Percentiles rank a stretch among this genome's conserved stretches.
phyloP scores from a whole-genome alignment of 1,140 invertebrate genomes.

The Zelostemma sp. region DNA sequence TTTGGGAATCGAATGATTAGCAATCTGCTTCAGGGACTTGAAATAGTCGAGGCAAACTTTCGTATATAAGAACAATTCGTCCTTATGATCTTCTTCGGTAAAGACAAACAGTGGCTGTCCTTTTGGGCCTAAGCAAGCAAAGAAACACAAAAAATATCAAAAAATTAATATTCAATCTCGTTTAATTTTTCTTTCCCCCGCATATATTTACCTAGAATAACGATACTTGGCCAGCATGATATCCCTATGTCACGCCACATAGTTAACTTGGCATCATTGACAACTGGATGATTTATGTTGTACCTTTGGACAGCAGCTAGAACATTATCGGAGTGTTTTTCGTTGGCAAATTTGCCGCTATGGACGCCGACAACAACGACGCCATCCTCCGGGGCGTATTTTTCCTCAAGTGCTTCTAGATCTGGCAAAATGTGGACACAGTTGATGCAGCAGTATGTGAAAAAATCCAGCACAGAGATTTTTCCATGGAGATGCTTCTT shows the following conservation, averaged over 20 bases:
- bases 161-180: no score
- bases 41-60: constrained; percentile 77
- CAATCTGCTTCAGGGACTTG: constrained; percentile 67
- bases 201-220: constrained; percentile 85
- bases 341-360: constrained; percentile 95
- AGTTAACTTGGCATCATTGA: constrained; percentile 82
- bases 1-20: constrained; percentile 68
- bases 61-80: constrained; percentile 78
- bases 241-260: constrained; percentile 85
- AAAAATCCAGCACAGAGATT: constrained; percentile 92
- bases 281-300: constrained; percentile 89
- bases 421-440: constrained; percentile 95
- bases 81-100: constrained; percentile 86
- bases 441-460: constrained; percentile 98
- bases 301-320: constrained; percentile 85
- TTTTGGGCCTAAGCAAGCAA: constrained; percentile 80
- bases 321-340: constrained; percentile 85
- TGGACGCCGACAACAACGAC: constrained; percentile 92
- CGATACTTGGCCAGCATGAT: constrained; percentile 92
- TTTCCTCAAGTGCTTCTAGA: constrained; percentile 81
- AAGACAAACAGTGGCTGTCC: constrained; percentile 81
- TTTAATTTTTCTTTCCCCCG: no score
- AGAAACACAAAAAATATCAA: no score
- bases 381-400: constrained; percentile 79
- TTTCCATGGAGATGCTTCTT: constrained; percentile 80